Evolutionary conservation across 2,797 vertebrate species (phyloP).

Genomic region (Capromys pilorides): DNA sequence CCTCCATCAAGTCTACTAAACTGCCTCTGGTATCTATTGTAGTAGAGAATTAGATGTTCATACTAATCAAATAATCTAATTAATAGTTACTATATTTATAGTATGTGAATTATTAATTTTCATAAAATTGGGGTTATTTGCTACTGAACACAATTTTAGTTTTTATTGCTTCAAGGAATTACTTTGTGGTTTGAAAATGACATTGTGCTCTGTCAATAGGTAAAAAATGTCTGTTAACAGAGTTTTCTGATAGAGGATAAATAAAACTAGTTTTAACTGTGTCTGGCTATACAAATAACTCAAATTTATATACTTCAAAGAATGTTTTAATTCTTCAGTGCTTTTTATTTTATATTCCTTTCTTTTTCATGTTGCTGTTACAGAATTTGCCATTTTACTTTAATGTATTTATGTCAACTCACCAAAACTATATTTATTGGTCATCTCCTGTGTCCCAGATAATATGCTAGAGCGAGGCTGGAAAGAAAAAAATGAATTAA

Average conservation of each 20-base stretch:
- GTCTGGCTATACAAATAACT: conserved; percentile 52
- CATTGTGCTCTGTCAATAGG: conserved; percentile 49
- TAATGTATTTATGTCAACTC: conserved; percentile 34
- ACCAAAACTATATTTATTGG: conserved; percentile 40
- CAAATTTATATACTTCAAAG: conserved; percentile 18
- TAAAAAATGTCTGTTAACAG: conserved; percentile 39
- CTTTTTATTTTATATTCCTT: neutral
- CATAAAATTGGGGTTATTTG: conserved; percentile 58
- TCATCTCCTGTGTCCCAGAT: neutral
- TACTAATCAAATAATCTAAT: conserved; percentile 61
- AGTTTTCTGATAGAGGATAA: conserved; percentile 15
- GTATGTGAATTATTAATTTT: conserved; percentile 56
- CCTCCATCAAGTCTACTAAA: conserved; percentile 52
- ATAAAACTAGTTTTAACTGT: conserved; percentile 40
- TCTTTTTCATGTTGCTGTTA: neutral
- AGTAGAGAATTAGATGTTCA: conserved; percentile 18
- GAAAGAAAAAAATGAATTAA: conserved; percentile 20
- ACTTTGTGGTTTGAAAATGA: conserved; percentile 63
- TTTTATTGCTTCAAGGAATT: conserved; percentile 59
- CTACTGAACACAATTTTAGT: conserved; percentile 48
- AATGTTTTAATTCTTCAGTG: conserved; percentile 4
- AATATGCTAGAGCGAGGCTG: conserved; percentile 13
- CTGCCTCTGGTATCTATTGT: conserved; percentile 31
- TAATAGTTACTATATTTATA: conserved; percentile 65
- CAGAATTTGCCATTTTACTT: conserved; percentile 28